Conservation (phyloP, 2,113 vertebrate genomes). For the Apteryx mantelli region DNA sequence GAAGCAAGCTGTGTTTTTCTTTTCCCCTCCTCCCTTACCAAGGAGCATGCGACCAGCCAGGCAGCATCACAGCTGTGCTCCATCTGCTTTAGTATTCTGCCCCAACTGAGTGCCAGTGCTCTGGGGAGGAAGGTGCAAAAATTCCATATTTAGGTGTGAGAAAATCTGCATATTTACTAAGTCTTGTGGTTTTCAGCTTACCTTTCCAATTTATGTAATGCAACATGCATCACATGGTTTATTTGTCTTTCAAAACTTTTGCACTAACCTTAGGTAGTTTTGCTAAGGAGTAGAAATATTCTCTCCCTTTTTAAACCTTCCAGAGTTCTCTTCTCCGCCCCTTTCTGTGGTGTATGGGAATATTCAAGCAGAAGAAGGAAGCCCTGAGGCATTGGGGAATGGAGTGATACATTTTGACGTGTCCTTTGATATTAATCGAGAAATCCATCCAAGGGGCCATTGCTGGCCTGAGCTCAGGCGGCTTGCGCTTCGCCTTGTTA, state of each 20-base stretch:
- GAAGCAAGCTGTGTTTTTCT: background rate
- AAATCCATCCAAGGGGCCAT: background rate
- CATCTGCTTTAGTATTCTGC: background rate
- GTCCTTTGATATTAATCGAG: background rate
- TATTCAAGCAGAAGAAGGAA: background rate
- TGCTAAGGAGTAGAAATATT: background rate
- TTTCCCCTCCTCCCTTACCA: background rate
- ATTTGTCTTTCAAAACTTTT: background rate
- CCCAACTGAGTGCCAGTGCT: background rate
- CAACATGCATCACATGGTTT: background rate
- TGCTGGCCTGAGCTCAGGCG: background rate
- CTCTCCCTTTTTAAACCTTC: background rate
- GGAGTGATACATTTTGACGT: background rate
- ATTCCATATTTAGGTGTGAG: background rate
- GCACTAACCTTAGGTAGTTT: background rate
- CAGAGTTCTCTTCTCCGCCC: background rate
- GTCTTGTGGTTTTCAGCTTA: background rate
- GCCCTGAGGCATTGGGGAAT: background rate
- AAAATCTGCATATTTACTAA: background rate
- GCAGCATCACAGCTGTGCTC: background rate
- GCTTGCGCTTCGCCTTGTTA: accelerated
- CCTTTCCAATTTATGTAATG: background rate
- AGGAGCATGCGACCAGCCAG: background rate
- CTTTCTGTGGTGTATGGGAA: background rate
- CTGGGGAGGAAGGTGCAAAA: background rate